Percentiles rank a stretch among this genome's conserved stretches.
Conservation (phyloP, 2,113 vertebrate species). For the Prolemur simus region DNA sequence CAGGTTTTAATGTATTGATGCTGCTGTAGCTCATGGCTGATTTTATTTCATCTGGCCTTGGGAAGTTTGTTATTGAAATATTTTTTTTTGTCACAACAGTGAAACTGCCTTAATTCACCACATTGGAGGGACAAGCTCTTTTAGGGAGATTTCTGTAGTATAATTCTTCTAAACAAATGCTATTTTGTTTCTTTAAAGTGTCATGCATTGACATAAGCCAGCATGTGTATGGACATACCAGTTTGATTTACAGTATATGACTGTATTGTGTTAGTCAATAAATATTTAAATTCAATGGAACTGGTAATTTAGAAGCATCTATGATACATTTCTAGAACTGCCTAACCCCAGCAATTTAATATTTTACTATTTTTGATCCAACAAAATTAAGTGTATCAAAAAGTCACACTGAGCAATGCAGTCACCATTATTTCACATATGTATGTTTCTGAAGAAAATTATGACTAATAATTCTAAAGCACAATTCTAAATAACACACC, state of each 20-base stretch:
- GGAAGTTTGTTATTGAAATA: not conserved
- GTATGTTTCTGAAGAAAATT: constrained; percentile 1
- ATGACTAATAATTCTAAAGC: not conserved
- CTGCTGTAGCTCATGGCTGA: not conserved
- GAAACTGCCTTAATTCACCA: not conserved
- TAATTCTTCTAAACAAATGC: constrained; percentile 30
- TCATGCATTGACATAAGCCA: not conserved
- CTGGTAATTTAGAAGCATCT: constrained; percentile 31
- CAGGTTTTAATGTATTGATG: not conserved
- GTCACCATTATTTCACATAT: not conserved
- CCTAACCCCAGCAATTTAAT: not conserved
- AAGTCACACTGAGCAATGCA: not conserved
- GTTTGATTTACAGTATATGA: constrained; percentile 1
- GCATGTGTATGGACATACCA: not conserved
- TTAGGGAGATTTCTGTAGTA: not conserved
- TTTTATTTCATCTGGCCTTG: not conserved
- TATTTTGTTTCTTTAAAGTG: constrained; percentile 8
- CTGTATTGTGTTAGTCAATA: not conserved
- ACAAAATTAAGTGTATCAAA: constrained; percentile 17
- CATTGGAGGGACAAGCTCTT: not conserved
- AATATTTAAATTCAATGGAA: constrained; percentile 25
- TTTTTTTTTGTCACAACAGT: not conserved
- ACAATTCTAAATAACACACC: not conserved
- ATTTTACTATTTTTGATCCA: not conserved
- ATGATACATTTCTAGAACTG: not conserved